phyloP scores from a whole-genome alignment of 2,888 invertebrate genomes.

The Eubasilissa splendida region DNA sequence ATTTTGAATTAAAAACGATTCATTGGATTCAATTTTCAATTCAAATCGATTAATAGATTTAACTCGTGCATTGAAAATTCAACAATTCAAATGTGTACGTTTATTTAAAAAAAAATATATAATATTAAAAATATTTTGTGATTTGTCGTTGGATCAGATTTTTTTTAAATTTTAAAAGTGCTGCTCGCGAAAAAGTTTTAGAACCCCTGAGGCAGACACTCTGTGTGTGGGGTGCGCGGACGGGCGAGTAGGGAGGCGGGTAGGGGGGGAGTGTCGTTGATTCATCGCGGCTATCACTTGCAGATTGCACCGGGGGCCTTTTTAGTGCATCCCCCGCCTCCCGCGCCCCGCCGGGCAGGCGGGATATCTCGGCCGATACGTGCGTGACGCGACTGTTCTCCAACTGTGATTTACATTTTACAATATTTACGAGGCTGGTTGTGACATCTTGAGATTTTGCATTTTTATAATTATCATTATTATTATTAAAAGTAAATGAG shows the following conservation, averaged over 20 bases:
- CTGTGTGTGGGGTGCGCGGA: not conserved
- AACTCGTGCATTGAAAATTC: too few relatives aligned
- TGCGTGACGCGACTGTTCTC: slow-evolving; percentile 1
- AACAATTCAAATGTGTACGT: too few relatives aligned
- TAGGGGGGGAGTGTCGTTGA: slow-evolving; percentile 36
- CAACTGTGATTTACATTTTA: not conserved
- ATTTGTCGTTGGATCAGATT: not conserved
- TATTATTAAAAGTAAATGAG: too few relatives aligned
- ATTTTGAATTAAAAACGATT: too few relatives aligned
- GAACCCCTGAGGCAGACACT: not conserved
- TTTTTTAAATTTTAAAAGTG: not conserved
- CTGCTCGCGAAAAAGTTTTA: not conserved
- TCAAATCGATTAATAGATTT: too few relatives aligned
- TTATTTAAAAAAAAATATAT: too few relatives aligned
- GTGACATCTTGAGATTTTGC: too few relatives aligned
- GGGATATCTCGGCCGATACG: not conserved
- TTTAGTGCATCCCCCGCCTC: slow-evolving; percentile 35
- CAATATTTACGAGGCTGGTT: too few relatives aligned
- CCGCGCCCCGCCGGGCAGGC: slow-evolving; percentile 1
- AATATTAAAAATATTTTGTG: too few relatives aligned
- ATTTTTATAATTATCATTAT: too few relatives aligned
- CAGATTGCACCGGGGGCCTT: slow-evolving; percentile 47
- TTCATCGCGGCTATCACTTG: slow-evolving; percentile 51
- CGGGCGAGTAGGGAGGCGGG: not conserved
- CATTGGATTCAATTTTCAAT: too few relatives aligned